Evolutionary conservation across 2,113 vertebrate genomes (phyloP), one percentile per base, ranked within the genome.

Genomic region (Muntiacus reevesi): DNA sequence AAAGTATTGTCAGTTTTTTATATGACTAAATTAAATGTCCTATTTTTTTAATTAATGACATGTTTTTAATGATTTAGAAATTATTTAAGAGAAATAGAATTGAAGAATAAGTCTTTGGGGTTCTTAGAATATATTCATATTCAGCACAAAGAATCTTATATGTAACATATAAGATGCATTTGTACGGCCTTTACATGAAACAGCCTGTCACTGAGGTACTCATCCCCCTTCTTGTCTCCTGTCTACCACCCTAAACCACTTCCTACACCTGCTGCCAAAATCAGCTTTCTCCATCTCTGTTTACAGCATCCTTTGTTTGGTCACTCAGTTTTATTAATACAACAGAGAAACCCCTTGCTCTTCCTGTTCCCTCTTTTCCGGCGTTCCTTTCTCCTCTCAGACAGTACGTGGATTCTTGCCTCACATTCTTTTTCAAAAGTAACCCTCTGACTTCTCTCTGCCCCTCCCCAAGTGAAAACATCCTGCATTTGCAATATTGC

Each of bases 1-100:
- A 85, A 97, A 88, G 6, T 30, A 91, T 67, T 88, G 52, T 95
- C 16, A 64, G 8, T 36, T 97, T 74, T 91, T 40, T 55, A 83
- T 1, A 76, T n/a, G 27, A 59, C 40, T 92, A 92, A 82, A 82
- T 52, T 87, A 64, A 12, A 62, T 52, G 4, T 55, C 52, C 12
- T 94, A 13, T 11, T 97, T 94, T 94, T 16, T 5, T 14, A 93
- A 27, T 27, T 33, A 84, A 84, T 45, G 43, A 45, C 23, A 11
- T 74, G 12, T 57, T 87, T 97, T 89, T 96, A 85, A 71, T 97
- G 47, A 92, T 62, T 95, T 95, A 79, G 55, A 94, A 64, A 19
- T 89, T 57, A 71, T 43, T 94, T 87, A 55, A 23, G 43, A 67
- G n/a, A 96, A 97, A 87, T 0, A 95, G 40, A 84, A 86, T 78